Evolutionary conservation across 2,888 invertebrate species (phyloP).

Genomic region (Morpho achilles): DNA sequence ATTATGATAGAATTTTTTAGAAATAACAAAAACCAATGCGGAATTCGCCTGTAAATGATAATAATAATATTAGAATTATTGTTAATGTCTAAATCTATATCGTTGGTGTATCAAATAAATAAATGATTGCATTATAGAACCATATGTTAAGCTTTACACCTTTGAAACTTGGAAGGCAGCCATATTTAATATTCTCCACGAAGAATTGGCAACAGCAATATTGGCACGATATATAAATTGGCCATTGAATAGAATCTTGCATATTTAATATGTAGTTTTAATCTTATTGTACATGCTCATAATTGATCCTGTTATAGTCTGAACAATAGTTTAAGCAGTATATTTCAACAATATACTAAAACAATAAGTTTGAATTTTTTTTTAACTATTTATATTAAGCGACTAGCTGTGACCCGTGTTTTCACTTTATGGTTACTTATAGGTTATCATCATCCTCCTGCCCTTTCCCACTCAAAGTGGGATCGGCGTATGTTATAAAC

Average conservation of each 20-base stretch:
- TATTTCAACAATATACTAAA: too few relatives aligned
- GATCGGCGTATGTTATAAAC: too few relatives aligned
- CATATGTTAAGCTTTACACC: constrained; percentile 1
- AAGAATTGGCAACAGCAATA: constrained; percentile 18
- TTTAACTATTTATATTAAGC: too few relatives aligned
- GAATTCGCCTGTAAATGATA: too few relatives aligned
- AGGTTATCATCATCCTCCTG: too few relatives aligned
- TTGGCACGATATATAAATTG: constrained; percentile 19
- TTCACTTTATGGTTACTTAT: too few relatives aligned
- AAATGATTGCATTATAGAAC: neutral
- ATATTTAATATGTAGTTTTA: neutral
- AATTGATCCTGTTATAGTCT: neutral
- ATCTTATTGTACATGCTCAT: neutral
- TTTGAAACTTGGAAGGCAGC: constrained; percentile 17
- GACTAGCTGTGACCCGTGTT: too few relatives aligned
- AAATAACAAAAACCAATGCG: too few relatives aligned
- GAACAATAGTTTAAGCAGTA: too few relatives aligned
- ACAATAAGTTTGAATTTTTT: too few relatives aligned
- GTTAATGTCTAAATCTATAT: neutral
- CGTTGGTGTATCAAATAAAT: neutral
- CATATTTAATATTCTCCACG: constrained; percentile 16
- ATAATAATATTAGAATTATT: neutral
- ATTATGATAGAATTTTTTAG: too few relatives aligned
- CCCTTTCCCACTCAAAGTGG: too few relatives aligned
- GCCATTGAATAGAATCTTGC: constrained; percentile 14